Conservation (phyloP, 2,888 invertebrate genomes). For the Pheosia tremula region DNA sequence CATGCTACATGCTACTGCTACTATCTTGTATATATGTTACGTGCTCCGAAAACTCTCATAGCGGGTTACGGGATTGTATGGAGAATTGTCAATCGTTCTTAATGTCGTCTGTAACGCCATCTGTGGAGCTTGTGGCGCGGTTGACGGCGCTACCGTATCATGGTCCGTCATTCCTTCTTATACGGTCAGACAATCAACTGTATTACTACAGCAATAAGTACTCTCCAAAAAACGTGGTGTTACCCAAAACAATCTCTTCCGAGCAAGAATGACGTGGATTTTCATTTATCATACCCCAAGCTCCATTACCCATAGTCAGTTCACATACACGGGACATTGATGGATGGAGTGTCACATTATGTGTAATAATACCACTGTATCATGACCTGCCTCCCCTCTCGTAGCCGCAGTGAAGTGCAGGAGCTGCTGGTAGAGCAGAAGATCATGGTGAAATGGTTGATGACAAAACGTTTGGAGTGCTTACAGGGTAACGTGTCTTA, state of each 20-base stretch:
- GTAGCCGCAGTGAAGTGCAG: background rate
- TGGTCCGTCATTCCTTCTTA: too few species aligned
- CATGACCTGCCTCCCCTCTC: background rate
- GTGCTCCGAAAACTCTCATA: too few species aligned
- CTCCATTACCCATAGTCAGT: conserved; percentile 7
- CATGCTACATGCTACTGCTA: too few species aligned
- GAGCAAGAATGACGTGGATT: background rate
- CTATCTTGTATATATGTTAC: too few species aligned
- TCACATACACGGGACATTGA: conserved; percentile 8
- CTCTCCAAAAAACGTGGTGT: background rate
- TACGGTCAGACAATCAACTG: too few species aligned
- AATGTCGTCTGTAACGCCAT: too few species aligned
- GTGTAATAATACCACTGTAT: conserved; percentile 10
- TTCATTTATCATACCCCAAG: background rate
- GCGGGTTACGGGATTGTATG: too few species aligned
- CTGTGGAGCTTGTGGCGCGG: too few species aligned
- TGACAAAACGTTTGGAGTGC: background rate
- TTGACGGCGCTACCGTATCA: too few species aligned
- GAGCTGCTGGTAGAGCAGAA: too few species aligned
- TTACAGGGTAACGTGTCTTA: background rate
- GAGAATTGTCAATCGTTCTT: too few species aligned
- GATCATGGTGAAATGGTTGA: background rate
- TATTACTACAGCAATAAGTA: too few species aligned
- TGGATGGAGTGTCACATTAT: conserved; percentile 9
- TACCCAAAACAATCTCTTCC: conserved; percentile 4